These are phyloP conservation scores for Smutsia temminckii DNA, from an alignment of 2,797 vertebrate genomes.

Conservation along the genomic window DNA sequence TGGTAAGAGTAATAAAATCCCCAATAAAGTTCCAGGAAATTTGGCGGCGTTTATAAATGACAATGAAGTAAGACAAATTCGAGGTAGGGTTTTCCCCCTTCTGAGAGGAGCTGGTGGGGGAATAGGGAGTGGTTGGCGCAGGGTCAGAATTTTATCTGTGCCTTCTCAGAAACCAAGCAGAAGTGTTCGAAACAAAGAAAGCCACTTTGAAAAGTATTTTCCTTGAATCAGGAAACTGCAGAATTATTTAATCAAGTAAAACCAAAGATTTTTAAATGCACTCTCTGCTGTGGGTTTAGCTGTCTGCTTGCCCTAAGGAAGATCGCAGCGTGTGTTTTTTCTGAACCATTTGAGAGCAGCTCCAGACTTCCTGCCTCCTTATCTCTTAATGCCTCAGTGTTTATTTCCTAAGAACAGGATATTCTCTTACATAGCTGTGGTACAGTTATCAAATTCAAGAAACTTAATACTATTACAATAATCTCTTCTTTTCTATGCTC, in stretches of 20 bases:
- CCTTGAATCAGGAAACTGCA: not conserved
- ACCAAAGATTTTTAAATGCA: not conserved
- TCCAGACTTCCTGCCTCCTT: not conserved
- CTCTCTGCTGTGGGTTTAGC: not conserved
- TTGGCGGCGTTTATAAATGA: not conserved
- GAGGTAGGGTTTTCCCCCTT: not conserved
- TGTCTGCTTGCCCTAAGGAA: not conserved
- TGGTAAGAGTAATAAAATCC: not conserved
- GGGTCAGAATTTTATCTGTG: not conserved
- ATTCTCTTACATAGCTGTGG: not conserved
- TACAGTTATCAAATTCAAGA: not conserved
- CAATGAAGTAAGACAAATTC: not conserved
- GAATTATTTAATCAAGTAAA: conserved; percentile 15
- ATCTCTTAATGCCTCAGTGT: not conserved
- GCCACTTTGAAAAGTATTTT: not conserved
- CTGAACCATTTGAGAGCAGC: not conserved
- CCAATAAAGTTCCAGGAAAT: conserved; percentile 25
- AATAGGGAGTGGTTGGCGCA: not conserved
- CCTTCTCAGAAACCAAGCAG: not conserved
- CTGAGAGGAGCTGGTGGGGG: not conserved
- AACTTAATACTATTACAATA: not conserved
- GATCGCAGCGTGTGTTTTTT: not conserved
- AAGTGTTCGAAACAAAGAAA: conserved; percentile 15
- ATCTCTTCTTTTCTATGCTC: not conserved
- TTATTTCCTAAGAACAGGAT: not conserved